Evolutionary conservation across 2,113 vertebrate species (phyloP), one percentile per base, ranked within the genome.

Genomic region (Synchiropus splendidus): DNA sequence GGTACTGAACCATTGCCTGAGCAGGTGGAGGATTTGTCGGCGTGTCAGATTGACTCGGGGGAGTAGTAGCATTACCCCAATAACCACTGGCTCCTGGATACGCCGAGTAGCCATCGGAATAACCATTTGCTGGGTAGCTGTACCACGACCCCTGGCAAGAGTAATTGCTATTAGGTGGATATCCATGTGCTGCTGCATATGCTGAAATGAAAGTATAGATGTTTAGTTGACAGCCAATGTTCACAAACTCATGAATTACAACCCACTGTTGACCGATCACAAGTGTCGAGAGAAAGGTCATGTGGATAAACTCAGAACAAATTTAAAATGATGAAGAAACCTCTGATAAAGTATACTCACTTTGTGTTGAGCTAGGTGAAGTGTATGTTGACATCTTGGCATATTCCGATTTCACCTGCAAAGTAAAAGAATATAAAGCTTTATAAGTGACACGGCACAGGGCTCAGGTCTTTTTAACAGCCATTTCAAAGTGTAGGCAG

Each of bases 1-100:
- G 84, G 78, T 87, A 87, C 82, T 86, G 85, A 78, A 87, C 82
- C 80, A 85, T 83, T 59, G 79, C 78, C 81, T 85, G 84, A 77
- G 85, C 78, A 81, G 80, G 79, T 78, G 72, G 71, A 81, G 81
- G 76, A 77, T 64, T 82, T 79, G 78, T 81, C 73, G 82, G 79
- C 66, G 81, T 51, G 77, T 80, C 83, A 79, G 82, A 83, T 62
- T 78, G 81, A 83, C 79, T 78, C 73, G 79, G 56, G 61, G 74
- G 58, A 70, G 69, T 72, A 65, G 78, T 81, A 55, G 76, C 63
- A 70, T 72, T 80, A 77, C 77, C 77, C 85, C 85, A 87, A 75
- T 83, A 86, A 72, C 78, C 79, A 75, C 64, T 47, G 61, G 81
- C 67, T 64, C 72, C 77, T 60, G 82, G 78, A 67, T 85, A 87